A percentile compares a stretch with the other conserved stretches of the same genome.
Conservation (phyloP, 2,113 vertebrate species). For the Semnornis frantzii region DNA sequence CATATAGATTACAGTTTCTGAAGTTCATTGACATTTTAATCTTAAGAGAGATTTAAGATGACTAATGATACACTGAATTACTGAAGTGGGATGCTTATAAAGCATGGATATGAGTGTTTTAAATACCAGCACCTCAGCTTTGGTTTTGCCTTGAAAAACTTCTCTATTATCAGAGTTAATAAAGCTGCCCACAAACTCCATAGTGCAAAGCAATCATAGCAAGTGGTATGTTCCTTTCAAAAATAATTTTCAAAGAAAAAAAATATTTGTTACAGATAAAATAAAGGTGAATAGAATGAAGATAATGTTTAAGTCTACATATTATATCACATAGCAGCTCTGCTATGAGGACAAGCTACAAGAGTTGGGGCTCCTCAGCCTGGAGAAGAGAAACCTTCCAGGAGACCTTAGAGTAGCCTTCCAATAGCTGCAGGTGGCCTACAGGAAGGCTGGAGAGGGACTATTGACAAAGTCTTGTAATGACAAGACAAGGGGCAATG, state of each 20-base stretch:
- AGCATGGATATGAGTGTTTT: background rate
- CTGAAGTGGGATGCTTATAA: background rate
- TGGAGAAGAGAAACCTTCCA: too few relatives aligned
- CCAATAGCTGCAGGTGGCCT: too few relatives aligned
- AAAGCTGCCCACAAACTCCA: background rate
- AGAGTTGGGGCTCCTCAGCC: too few relatives aligned
- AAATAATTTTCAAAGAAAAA: background rate
- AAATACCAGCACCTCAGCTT: background rate
- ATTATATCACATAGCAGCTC: background rate
- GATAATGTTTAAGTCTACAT: background rate
- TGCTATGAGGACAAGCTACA: too few relatives aligned
- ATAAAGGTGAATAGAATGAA: background rate
- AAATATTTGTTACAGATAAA: background rate
- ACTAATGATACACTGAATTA: background rate
- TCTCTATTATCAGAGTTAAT: background rate
- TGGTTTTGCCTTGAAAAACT: background rate
- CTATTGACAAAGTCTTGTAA: too few relatives aligned
- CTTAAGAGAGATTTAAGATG: background rate
- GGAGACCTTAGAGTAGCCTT: too few relatives aligned
- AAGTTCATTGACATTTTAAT: background rate
- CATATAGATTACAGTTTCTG: background rate
- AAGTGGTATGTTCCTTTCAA: background rate
- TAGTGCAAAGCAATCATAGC: background rate
- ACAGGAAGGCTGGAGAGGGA: too few relatives aligned
- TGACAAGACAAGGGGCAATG: too few relatives aligned